A percentile compares a stretch with the other conserved stretches of the same genome.
Evolutionary conservation across 2,888 invertebrate genomes (phyloP).

Genomic region (Caenorhabditis wallacei): DNA sequence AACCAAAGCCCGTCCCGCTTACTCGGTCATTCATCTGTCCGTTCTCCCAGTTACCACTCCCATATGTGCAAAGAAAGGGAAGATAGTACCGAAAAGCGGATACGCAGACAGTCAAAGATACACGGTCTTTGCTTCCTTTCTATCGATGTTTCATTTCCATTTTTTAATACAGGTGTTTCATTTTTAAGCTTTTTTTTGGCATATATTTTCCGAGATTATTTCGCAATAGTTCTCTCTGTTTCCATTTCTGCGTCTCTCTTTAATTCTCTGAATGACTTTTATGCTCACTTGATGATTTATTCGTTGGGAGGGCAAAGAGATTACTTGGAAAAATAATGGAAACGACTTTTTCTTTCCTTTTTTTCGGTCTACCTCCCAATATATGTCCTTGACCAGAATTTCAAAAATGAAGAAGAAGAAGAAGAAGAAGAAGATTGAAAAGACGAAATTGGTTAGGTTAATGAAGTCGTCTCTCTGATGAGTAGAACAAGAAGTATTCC

Average conservation of each 20-base stretch:
- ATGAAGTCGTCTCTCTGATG: constrained; percentile 29
- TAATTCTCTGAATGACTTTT: neutral
- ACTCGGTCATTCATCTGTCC: constrained; percentile 25
- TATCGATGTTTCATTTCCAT: constrained; percentile 32
- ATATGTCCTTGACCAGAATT: constrained; percentile 38
- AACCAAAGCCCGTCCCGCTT: constrained; percentile 24
- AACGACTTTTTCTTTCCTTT: constrained; percentile 13
- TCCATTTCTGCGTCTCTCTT: constrained; percentile 1
- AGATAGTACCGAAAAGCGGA: constrained; percentile 11
- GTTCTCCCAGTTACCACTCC: constrained; percentile 21
- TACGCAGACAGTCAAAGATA: constrained; percentile 23
- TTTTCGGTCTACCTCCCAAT: constrained; percentile 11
- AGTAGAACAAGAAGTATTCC: neutral
- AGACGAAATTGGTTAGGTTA: constrained; percentile 7
- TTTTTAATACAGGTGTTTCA: constrained; percentile 17
- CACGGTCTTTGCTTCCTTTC: constrained; percentile 49
- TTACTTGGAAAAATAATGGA: constrained; percentile 13
- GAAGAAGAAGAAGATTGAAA: constrained; percentile 20
- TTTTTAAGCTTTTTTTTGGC: constrained; percentile 10
- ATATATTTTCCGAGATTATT: constrained; percentile 3
- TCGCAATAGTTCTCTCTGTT: constrained; percentile 16
- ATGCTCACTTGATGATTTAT: constrained; percentile 33
- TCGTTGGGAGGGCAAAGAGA: constrained; percentile 6
- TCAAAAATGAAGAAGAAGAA: constrained; percentile 18
- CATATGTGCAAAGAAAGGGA: constrained; percentile 30